Base-by-base conservation (phyloP, 2,888 invertebrate species). In the Agrochola macilenta region DNA sequence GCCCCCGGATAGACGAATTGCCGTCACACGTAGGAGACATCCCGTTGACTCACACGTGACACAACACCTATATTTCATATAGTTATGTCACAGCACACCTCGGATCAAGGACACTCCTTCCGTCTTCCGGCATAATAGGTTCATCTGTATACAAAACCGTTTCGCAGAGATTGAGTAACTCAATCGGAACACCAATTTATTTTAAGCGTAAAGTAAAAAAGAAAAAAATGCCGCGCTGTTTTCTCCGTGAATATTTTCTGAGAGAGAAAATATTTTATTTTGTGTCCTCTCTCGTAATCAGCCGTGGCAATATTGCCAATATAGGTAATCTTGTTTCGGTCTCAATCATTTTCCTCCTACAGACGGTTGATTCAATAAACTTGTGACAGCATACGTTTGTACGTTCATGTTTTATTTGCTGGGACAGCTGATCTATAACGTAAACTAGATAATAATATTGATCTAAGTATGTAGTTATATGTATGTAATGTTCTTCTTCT, bases 81-180 rank as follows among this genome's bases (percentile, higher is more conserved):
- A 71, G 88, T 91, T 91, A 92, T 91, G 89, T 90, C 89, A 91
- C 88, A 84, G 79, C 76, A 60, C 63, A 78, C 63, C 30, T 76
- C 69, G 80, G 76, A 82, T 68, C 92, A 93, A 93, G 93, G 93
- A 89, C 93, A 83, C 58, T 75, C 78, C 83, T 89, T 90, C 92
- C 93, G 89, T 84, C 87, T 83, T 78, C 86, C 78, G 69, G 77
- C 76, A 71, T 83, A 79, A 82, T 76, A 79, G 60, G 74, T 83
- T 79, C 79, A 84, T 84, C 86, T 78, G 74, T 78, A 85, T 86
- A 84, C 84, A 82, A 78, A 78, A 68, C 72, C 86, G 52, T 79
- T 84, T 75, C 86, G 63, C 64, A 70, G 75, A 73, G 75, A 84
- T 79, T 79, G 76, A 87, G 58, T 76, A 76, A 80, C 79, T 78